Evolutionary conservation across 2,113 vertebrate species (phyloP).

Genomic region (Ranitomeya imitator): DNA sequence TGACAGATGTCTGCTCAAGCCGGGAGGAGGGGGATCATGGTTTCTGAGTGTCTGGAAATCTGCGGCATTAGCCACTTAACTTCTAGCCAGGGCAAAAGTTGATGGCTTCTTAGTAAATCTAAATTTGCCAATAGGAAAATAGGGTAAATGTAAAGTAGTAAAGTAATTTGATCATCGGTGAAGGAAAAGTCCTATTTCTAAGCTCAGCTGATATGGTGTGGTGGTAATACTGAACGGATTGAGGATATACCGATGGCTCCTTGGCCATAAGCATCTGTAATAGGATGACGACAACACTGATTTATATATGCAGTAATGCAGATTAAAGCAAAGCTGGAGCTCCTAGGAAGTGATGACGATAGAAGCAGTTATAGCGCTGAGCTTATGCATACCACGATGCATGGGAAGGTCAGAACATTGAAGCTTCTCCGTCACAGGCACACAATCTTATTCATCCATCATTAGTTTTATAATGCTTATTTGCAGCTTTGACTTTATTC

Average conservation of each 20-base stretch:
- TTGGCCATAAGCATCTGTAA: conserved; percentile 25
- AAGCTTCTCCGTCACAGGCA: background rate
- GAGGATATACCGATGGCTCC: background rate
- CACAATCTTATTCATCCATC: background rate
- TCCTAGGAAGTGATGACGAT: background rate
- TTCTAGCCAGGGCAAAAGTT: background rate
- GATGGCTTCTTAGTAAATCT: background rate
- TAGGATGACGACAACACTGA: conserved; percentile 29
- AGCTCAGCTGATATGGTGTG: background rate
- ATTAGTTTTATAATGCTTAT: too few relatives aligned
- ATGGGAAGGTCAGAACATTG: background rate
- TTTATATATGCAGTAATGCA: conserved; percentile 26
- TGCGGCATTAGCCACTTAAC: conserved; percentile 20
- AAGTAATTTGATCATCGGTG: background rate
- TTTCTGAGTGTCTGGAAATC: conserved; percentile 3
- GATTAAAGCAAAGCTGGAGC: too few relatives aligned
- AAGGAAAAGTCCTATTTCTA: background rate
- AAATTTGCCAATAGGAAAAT: background rate
- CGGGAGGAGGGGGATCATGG: background rate
- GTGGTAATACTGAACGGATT: background rate
- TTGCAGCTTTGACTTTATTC: too few relatives aligned
- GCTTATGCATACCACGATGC: background rate
- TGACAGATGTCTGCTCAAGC: conserved; percentile 26
- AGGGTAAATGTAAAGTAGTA: background rate
- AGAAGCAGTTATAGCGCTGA: background rate